Evolutionary conservation across 1,140 invertebrate genomes (phyloP).

Genomic region (Nephila pilipes): DNA sequence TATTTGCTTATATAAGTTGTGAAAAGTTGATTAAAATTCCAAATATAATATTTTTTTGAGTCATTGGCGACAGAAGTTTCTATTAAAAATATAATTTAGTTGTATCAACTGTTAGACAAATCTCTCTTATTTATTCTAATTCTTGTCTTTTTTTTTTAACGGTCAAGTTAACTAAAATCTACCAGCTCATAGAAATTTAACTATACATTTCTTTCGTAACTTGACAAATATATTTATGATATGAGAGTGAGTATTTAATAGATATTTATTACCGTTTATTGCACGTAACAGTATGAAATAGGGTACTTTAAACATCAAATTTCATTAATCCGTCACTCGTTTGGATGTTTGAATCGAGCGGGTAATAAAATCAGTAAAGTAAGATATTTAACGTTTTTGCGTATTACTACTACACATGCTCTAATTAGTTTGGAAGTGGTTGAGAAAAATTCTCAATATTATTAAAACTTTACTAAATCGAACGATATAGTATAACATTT

Average conservation of each 20-base stretch:
- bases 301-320: not conserved
- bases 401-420: no score
- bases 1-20: no score
- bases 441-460: no score
- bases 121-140: not conserved
- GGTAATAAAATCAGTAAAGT: no score
- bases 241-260: not conserved
- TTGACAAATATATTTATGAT: conserved; percentile 25
- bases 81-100: not conserved
- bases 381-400: no score
- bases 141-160: not conserved
- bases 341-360: not conserved
- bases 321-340: not conserved
- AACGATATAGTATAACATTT: no score
- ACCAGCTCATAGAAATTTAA: conserved; percentile 1
- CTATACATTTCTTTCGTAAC: not conserved
- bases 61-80: not conserved
- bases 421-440: no score
- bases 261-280: not conserved
- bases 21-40: no score
- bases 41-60: no score
- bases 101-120: not conserved
- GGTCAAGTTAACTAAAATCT: conserved; percentile 30
- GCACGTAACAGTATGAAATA: not conserved
- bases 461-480: no score